Evolutionary conservation across 23 tunicate species (phyloP).

Genomic region (Pegea sp.): DNA sequence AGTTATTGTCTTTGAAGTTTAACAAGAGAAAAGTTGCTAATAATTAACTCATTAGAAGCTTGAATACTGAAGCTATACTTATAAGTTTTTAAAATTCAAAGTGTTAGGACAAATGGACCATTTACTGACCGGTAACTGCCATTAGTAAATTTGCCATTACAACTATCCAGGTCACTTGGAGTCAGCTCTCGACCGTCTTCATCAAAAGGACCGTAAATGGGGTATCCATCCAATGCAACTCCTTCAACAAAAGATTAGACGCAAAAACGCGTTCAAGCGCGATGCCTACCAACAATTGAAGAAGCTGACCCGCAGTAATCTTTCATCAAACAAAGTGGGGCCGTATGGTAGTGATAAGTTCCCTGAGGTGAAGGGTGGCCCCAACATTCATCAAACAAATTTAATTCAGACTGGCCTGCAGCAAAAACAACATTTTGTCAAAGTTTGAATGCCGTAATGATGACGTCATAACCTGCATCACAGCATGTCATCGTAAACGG

Average conservation of each 20-base stretch:
- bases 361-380: conserved; percentile 13
- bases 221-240: conserved; percentile 38
- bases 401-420: too few relatives aligned
- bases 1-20: too few relatives aligned
- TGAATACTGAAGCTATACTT: too few relatives aligned
- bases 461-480: conserved; percentile 20
- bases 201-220: conserved; percentile 36
- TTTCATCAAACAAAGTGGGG: conserved; percentile 8
- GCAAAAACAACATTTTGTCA: too few relatives aligned
- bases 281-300: conserved; percentile 7
- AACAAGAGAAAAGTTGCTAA: too few relatives aligned
- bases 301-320: conserved; percentile 3
- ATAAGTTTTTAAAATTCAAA: too few relatives aligned
- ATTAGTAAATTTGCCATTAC: conserved; percentile 15
- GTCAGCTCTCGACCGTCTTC: conserved; percentile 16
- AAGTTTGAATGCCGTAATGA: too few relatives aligned
- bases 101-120: too few relatives aligned
- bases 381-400: conserved; percentile 22
- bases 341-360: conserved; percentile 21
- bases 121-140: conserved; percentile 21
- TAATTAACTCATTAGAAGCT: too few relatives aligned
- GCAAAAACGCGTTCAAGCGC: too few relatives aligned
- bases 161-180: conserved; percentile 14
- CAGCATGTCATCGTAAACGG: conserved; percentile 9
- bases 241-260: conserved; percentile 8